Conservation (phyloP, 2,888 invertebrate species). For the Saturnia pavonia region DNA sequence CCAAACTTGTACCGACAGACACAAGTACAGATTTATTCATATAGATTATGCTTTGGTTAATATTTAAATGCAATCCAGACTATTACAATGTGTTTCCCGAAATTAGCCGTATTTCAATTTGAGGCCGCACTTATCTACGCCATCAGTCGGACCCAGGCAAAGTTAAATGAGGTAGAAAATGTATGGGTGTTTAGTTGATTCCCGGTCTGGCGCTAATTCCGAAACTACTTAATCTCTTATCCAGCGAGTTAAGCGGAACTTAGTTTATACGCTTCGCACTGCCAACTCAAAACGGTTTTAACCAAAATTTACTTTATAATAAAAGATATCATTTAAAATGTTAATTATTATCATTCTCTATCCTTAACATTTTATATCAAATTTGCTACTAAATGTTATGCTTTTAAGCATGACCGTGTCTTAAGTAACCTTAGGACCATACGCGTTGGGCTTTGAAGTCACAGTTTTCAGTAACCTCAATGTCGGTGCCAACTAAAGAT, state of each 20-base stretch:
- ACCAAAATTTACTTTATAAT: neutral
- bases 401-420: no score
- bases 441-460: no score
- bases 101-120: slow-evolving; percentile 18
- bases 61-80: neutral
- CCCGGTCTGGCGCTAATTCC: slow-evolving; percentile 56
- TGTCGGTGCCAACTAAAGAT: no score
- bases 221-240: slow-evolving; percentile 62
- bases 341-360: no score
- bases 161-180: slow-evolving; percentile 73
- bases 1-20: no score
- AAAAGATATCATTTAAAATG: neutral
- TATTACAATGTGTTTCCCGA: slow-evolving; percentile 12
- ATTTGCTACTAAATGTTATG: no score
- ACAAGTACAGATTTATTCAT: no score
- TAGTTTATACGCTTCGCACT: slow-evolving; percentile 34
- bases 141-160: slow-evolving; percentile 46
- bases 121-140: slow-evolving; percentile 48
- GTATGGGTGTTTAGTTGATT: slow-evolving; percentile 63
- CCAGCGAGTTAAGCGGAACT: slow-evolving; percentile 47
- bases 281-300: neutral
- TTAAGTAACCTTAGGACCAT: no score
- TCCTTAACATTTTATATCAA: no score
- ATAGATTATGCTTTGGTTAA: neutral
- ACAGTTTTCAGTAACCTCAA: no score